A percentile compares a stretch with the other conserved stretches of the same genome.
Evolutionary conservation across 2,113 vertebrate species (phyloP).

Genomic region (Rousettus leschenaultii): DNA sequence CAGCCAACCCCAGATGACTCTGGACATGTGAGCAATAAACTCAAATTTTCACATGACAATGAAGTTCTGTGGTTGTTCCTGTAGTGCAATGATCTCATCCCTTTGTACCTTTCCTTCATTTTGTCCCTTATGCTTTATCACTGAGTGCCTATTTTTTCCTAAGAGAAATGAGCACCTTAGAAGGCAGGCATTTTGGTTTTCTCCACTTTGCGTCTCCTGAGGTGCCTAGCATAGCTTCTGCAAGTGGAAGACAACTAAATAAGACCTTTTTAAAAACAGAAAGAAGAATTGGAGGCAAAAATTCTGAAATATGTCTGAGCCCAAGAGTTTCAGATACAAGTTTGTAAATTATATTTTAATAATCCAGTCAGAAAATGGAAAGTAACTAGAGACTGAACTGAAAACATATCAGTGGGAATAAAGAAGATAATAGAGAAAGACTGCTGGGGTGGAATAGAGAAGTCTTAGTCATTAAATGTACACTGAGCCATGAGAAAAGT

Average conservation of each 20-base stretch:
- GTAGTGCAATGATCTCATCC: background rate
- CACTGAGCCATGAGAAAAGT: background rate
- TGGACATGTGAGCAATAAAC: background rate
- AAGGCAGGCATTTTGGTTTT: background rate
- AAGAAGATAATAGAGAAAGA: background rate
- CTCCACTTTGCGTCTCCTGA: background rate
- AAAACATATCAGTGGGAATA: background rate
- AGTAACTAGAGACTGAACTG: background rate
- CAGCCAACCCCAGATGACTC: background rate
- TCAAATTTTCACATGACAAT: background rate
- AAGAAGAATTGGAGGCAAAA: background rate
- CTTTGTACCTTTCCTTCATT: background rate
- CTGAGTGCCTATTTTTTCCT: background rate
- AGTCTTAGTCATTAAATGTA: background rate
- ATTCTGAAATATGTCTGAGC: background rate
- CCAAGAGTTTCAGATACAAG: background rate
- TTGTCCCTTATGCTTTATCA: background rate
- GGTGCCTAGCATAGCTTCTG: background rate
- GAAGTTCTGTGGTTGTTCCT: background rate
- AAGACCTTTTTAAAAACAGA: background rate
- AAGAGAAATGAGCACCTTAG: background rate
- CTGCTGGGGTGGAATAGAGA: background rate
- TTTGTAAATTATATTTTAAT: background rate
- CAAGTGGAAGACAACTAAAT: background rate
- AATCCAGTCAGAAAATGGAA: background rate